phyloP scores from a whole-genome alignment of 1,140 invertebrate genomes.

The Proales similis region DNA sequence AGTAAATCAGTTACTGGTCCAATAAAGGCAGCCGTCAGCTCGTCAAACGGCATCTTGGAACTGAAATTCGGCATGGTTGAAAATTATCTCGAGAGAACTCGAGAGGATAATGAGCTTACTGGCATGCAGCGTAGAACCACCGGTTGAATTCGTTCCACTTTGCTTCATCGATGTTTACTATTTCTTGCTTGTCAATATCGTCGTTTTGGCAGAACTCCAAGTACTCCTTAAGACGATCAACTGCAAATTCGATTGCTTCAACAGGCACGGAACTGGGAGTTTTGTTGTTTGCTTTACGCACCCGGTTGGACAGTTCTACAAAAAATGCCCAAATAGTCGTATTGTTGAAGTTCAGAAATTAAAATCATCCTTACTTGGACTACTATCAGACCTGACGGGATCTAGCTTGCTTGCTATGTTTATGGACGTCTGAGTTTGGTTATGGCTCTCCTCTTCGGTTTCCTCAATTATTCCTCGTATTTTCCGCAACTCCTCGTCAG shows the following conservation, averaged over 20 bases:
- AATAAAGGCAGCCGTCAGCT: slow-evolving; percentile 44
- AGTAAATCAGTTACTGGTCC: slow-evolving; percentile 52
- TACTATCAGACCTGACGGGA: neutral
- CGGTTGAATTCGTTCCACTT: slow-evolving; percentile 78
- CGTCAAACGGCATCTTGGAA: slow-evolving; percentile 43
- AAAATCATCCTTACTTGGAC: neutral
- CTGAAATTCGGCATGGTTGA: slow-evolving; percentile 40
- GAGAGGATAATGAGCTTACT: neutral
- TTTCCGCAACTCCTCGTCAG: slow-evolving; percentile 38
- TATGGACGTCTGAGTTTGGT: slow-evolving; percentile 32
- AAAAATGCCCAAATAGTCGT: too few relatives aligned
- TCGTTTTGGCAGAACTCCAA: slow-evolving; percentile 68
- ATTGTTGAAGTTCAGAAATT: too few relatives aligned
- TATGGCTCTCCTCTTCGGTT: slow-evolving; percentile 41
- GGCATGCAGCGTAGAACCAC: slow-evolving; percentile 36
- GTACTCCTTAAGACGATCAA: slow-evolving; percentile 67
- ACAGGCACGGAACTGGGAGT: slow-evolving; percentile 59
- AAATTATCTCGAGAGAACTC: neutral
- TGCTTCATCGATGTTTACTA: slow-evolving; percentile 47
- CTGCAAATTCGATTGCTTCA: slow-evolving; percentile 68
- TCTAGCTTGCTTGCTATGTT: slow-evolving; percentile 4
- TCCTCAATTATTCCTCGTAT: slow-evolving; percentile 47
- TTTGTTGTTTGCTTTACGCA: slow-evolving; percentile 21
- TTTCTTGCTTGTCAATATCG: slow-evolving; percentile 63
- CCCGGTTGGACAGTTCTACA: neutral